Evolutionary conservation across 2,888 invertebrate species (phyloP).

Genomic region (Ernsta delagoae): DNA sequence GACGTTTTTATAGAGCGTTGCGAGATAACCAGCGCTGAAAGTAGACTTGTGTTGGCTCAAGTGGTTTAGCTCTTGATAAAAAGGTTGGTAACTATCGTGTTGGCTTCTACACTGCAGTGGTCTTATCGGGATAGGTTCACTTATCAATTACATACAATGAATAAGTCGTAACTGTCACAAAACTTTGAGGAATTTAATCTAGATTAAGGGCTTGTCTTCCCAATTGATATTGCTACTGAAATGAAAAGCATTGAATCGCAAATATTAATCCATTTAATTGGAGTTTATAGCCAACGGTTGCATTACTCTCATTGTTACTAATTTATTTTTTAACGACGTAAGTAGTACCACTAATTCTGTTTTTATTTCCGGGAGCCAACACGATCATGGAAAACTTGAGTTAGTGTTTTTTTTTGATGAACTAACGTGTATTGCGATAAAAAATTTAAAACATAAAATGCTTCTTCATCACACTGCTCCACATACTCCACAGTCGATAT

Average conservation of each 20-base stretch:
- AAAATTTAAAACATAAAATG: too few species aligned
- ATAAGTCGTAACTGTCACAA: too few species aligned
- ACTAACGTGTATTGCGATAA: too few species aligned
- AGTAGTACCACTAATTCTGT: too few species aligned
- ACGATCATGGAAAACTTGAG: too few species aligned
- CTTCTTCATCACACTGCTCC: not conserved
- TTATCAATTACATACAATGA: not conserved
- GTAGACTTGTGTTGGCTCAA: constrained; percentile 26
- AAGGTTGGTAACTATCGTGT: constrained; percentile 15
- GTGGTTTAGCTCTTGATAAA: constrained; percentile 24
- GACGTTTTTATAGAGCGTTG: constrained; percentile 12
- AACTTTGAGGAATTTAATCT: too few species aligned
- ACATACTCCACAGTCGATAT: not conserved
- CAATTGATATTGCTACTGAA: too few species aligned
- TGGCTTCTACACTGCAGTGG: constrained; percentile 4
- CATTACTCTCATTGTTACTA: not conserved
- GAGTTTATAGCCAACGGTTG: too few species aligned
- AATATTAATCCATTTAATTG: too few species aligned
- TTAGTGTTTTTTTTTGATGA: too few species aligned
- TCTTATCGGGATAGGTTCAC: not conserved
- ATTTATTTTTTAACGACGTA: not conserved
- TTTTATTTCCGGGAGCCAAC: not conserved
- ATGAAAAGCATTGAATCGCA: too few species aligned
- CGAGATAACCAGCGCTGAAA: constrained; percentile 28
- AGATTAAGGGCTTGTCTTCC: too few species aligned